Conservation (phyloP, 2,888 invertebrate genomes). For the Acronicta alni region DNA sequence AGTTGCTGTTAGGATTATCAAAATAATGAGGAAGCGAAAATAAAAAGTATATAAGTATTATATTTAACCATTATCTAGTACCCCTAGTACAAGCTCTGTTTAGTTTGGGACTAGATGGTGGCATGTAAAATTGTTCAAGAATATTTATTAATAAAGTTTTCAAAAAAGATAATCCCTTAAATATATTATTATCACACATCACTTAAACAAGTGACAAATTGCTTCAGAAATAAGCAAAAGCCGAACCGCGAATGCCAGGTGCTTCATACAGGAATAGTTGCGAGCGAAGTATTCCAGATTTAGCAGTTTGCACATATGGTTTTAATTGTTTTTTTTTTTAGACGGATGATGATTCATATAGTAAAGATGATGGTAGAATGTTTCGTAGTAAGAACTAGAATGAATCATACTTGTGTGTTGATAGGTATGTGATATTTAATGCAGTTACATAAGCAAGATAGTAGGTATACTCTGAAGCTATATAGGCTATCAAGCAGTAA, state of each 20-base stretch:
- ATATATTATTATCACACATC: slow-evolving; percentile 10
- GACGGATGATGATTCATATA: slow-evolving; percentile 33
- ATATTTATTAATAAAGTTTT: no score
- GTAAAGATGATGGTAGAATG: slow-evolving; percentile 7
- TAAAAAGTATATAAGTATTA: no score
- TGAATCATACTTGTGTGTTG: slow-evolving; percentile 21
- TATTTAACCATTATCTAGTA: no score
- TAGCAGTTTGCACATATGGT: slow-evolving; percentile 45
- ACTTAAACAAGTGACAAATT: slow-evolving; percentile 46
- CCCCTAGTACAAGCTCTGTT: no score
- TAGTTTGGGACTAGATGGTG: no score
- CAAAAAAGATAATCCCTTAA: neutral
- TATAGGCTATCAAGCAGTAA: no score
- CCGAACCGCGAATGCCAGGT: slow-evolving; percentile 44
- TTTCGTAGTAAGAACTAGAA: slow-evolving; percentile 2
- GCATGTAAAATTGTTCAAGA: no score
- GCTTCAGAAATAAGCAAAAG: slow-evolving; percentile 31
- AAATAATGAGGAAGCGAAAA: no score
- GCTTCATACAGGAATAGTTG: slow-evolving; percentile 41
- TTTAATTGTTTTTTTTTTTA: slow-evolving; percentile 44
- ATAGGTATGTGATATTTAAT: neutral
- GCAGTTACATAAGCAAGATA: no score
- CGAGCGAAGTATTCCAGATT: slow-evolving; percentile 30
- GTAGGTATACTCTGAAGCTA: no score
- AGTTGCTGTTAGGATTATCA: no score